Conservation (phyloP, 1,140 invertebrate species). For the Gryon sp. region DNA sequence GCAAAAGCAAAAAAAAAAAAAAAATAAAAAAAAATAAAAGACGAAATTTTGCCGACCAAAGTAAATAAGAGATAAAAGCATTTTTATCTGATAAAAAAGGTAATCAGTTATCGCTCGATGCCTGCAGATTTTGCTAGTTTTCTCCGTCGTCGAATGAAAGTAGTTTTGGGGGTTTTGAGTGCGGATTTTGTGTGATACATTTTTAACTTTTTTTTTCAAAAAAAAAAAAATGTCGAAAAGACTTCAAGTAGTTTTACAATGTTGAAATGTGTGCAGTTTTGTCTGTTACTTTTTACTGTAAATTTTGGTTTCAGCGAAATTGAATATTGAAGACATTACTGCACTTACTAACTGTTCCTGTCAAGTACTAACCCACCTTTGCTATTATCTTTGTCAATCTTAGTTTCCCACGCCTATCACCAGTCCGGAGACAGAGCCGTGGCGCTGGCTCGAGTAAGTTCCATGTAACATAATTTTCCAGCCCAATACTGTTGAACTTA, state of each 20-base stretch:
- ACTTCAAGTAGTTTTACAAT: too few relatives aligned
- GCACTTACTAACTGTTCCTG: constrained; percentile 48
- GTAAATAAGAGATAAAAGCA: constrained; percentile 5
- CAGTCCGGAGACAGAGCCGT: constrained; percentile 90
- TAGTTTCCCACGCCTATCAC: constrained; percentile 90
- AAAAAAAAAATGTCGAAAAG: too few relatives aligned
- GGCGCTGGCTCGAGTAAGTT: constrained; percentile 92
- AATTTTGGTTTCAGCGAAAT: neutral
- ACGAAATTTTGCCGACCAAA: constrained; percentile 10
- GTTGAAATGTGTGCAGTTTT: constrained; percentile 8
- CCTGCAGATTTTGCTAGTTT: neutral
- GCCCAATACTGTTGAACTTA: too few relatives aligned
- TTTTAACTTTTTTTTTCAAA: too few relatives aligned
- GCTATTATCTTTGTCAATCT: constrained; percentile 77
- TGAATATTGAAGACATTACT: constrained; percentile 23
- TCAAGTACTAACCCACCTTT: constrained; percentile 75
- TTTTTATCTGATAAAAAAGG: constrained; percentile 10
- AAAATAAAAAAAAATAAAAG: too few relatives aligned
- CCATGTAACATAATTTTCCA: constrained; percentile 61
- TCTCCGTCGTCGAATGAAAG: too few relatives aligned
- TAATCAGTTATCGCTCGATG: constrained; percentile 4
- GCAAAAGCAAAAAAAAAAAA: too few relatives aligned
- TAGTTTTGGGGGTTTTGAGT: too few relatives aligned
- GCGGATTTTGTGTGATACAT: too few relatives aligned
- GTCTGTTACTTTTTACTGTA: neutral